These are phyloP conservation scores for Pogoniulus pusillus DNA, from an alignment of 2,797 vertebrate species.

Conservation along the genomic window DNA sequence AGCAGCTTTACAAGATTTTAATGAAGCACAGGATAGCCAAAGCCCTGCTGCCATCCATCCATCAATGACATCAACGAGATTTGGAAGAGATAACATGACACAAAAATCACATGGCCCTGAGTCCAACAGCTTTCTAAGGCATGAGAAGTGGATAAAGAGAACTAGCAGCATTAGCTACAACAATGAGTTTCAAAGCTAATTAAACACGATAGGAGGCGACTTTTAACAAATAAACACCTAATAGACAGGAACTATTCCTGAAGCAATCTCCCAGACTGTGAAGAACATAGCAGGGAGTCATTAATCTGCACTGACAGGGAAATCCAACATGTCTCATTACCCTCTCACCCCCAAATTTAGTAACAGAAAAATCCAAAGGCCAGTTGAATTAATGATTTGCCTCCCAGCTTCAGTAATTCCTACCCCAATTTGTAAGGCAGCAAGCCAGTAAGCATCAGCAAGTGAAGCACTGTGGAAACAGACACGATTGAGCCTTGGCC, in stretches of 20 bases:
- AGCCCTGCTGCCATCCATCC: constrained; percentile 14
- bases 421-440: constrained; percentile 12
- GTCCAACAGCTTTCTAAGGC: neutral
- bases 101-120: neutral
- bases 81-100: neutral
- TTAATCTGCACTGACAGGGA: constrained; percentile 42
- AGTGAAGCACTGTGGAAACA: neutral
- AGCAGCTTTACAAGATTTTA: constrained; percentile 56
- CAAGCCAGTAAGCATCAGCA: neutral
- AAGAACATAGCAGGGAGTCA: neutral
- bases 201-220: neutral
- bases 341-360: constrained; percentile 15
- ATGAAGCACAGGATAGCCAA: constrained; percentile 42
- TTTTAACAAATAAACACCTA: constrained; percentile 38
- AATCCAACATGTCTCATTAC: constrained; percentile 29
- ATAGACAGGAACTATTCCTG: neutral
- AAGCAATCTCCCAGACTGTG: neutral
- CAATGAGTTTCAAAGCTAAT: constrained; percentile 31
- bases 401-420: neutral
- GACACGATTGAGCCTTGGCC: constrained; percentile 10
- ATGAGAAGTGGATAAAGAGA: neutral
- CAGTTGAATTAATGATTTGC: neutral
- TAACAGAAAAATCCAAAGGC: constrained; percentile 12
- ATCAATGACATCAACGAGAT: constrained; percentile 21
- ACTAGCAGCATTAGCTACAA: neutral